Conservation (phyloP, 1,140 invertebrate species). For the Zaprionus lachaisei region DNA sequence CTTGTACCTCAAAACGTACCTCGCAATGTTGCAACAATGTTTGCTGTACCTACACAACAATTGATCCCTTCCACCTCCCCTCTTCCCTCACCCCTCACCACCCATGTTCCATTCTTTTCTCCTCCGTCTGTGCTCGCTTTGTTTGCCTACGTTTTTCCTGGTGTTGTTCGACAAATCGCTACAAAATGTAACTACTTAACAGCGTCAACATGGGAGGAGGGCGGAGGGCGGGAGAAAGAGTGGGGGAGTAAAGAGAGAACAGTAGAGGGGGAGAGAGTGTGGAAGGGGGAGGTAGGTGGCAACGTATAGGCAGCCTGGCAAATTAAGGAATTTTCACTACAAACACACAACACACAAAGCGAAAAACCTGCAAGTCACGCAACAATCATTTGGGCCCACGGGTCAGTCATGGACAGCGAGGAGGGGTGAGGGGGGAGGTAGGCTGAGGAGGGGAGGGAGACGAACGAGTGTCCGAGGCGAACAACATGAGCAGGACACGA, state of each 20-base stretch:
- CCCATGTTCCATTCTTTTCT: not conserved
- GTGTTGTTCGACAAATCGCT: slow-evolving; percentile 74
- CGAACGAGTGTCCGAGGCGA: not conserved
- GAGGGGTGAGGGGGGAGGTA: not conserved
- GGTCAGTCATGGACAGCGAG: slow-evolving; percentile 18
- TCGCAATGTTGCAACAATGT: slow-evolving; percentile 27
- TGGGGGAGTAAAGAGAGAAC: not conserved
- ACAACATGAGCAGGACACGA: slow-evolving; percentile 10
- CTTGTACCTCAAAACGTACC: not conserved
- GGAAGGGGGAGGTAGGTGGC: not conserved
- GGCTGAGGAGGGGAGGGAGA: not conserved
- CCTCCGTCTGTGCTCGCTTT: not conserved
- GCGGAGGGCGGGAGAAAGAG: not conserved
- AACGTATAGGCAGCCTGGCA: slow-evolving; percentile 56
- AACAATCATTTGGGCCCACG: slow-evolving; percentile 72
- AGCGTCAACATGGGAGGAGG: slow-evolving; percentile 66
- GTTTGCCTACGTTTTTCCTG: slow-evolving; percentile 30
- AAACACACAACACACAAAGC: slow-evolving; percentile 45
- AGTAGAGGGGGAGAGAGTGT: not conserved
- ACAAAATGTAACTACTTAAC: slow-evolving; percentile 82
- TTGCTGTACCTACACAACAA: slow-evolving; percentile 16
- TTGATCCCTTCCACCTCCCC: not conserved
- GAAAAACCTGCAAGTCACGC: slow-evolving; percentile 76
- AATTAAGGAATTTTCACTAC: slow-evolving; percentile 77
- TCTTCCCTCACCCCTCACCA: not conserved